Evolutionary conservation across 2,888 invertebrate species (phyloP), one percentile per base, ranked within the genome.

Genomic region (Noctua janthe): DNA sequence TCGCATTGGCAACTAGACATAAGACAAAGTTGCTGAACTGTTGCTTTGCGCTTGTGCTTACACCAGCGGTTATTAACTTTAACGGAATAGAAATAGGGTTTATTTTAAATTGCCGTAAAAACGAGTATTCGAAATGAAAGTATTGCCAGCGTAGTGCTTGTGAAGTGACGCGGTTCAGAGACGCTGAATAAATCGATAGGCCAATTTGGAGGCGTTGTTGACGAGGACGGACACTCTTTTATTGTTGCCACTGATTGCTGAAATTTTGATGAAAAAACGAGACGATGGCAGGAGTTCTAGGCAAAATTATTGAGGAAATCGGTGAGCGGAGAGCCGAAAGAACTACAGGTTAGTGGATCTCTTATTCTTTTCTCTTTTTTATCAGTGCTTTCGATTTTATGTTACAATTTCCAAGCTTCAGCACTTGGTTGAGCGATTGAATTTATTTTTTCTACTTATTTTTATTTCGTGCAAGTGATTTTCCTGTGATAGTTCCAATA

Each of bases 101-200:
- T 20, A n/a, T 29, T 82, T 43, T 51, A 11, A 13, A 51, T 10
- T 51, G 56, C 13, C 0, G 0, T 6, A 23, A 39, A n/a, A 39
- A 39, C 6, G 20, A 47, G 11, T 56, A 13, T 72, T 29, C 35
- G 20, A 20, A 39, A 23, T 15, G n/a, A 39, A 29, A 6, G 59
- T 81, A 74, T 77, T 71, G 47, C 78, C 62, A 72, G 39, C 15
- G 15, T n/a, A n/a, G 54, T 62, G 62, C 6, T 64, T 35, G 10
- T 20, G 10, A 43, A 73, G 49, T 20, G 29, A n/a, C 49, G 49
- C 43, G n/a, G 43, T 49, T 56, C n/a, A 20, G 43, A 51, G n/a
- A 13, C 15, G 8, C 29, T 15, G 20, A 49, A 73, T 82, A 59
- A 79, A 82, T 84, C 82, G 70, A 82, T 81, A 54, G n/a, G 17